These are phyloP conservation scores for Menura novaehollandiae DNA, from an alignment of 2,113 vertebrate species.

Conservation along the genomic window DNA sequence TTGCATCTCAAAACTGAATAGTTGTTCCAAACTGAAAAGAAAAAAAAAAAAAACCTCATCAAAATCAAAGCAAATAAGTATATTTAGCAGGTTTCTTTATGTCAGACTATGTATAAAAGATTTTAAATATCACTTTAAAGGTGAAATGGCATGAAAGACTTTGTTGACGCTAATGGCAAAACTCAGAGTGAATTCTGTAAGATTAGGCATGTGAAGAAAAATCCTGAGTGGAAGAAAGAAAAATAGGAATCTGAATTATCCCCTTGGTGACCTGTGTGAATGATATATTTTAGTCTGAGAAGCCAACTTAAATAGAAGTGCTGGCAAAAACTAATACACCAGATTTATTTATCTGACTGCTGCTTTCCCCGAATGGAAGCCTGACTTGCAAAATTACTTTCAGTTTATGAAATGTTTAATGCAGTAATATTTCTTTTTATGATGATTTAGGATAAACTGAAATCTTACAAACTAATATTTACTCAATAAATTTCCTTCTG, in stretches of 20 bases:
- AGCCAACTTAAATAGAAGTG: neutral
- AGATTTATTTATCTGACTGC: neutral
- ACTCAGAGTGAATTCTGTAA: neutral
- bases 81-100: neutral
- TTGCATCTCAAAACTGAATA: neutral
- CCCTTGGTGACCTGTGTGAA: neutral
- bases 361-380: neutral
- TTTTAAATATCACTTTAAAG: neutral
- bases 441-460: neutral
- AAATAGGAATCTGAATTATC: neutral
- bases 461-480: neutral
- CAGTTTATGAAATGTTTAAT: neutral
- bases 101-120: neutral
- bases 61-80: neutral
- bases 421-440: neutral
- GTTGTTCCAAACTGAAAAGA: neutral
- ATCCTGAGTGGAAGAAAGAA: neutral
- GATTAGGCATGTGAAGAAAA: neutral
- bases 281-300: neutral
- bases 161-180: neutral
- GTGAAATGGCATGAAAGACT: neutral
- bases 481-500: neutral
- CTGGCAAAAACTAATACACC: neutral
- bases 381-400: neutral
- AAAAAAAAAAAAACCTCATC: neutral